These are phyloP conservation scores for Urocynchramus pylzowi DNA, from an alignment of 2,113 vertebrate species.

Conservation along the genomic window DNA sequence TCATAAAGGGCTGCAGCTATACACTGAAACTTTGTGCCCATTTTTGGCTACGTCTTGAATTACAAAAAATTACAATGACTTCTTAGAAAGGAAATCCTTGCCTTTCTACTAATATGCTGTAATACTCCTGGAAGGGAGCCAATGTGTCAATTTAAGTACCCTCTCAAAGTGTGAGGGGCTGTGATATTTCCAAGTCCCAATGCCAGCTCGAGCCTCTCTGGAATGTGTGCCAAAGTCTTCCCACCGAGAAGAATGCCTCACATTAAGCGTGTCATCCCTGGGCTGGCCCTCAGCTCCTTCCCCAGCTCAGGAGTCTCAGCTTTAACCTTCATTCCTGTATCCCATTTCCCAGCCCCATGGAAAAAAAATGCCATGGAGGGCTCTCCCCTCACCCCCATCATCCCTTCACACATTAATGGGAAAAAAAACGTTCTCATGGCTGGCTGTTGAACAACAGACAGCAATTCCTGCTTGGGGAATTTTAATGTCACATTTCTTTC, in stretches of 20 bases:
- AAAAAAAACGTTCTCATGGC: neutral
- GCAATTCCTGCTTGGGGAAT: neutral
- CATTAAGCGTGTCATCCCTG: slow-evolving; percentile 29
- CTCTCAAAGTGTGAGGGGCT: neutral
- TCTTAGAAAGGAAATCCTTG: slow-evolving; percentile 49
- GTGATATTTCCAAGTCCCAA: slow-evolving; percentile 16
- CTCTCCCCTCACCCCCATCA: too few relatives aligned
- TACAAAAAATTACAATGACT: slow-evolving; percentile 46
- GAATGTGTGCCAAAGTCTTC: slow-evolving; percentile 51
- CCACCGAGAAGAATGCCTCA: slow-evolving; percentile 20
- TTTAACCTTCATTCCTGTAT: slow-evolving; percentile 30
- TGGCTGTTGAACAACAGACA: neutral
- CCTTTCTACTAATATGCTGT: neutral
- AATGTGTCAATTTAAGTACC: neutral
- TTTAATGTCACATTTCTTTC: neutral
- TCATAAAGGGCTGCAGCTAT: neutral
- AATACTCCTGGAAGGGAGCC: slow-evolving; percentile 42
- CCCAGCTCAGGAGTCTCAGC: neutral
- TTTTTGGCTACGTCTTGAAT: slow-evolving; percentile 40
- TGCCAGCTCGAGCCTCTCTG: neutral
- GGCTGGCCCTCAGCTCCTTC: neutral
- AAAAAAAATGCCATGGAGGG: neutral
- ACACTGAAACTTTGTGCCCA: neutral
- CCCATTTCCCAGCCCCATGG: neutral
- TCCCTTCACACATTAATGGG: neutral